A percentile compares a stretch with the other conserved stretches of the same genome.
These are phyloP conservation scores for Oreochromis aureus DNA, from an alignment of 2,113 vertebrate genomes.

Conservation along the genomic window DNA sequence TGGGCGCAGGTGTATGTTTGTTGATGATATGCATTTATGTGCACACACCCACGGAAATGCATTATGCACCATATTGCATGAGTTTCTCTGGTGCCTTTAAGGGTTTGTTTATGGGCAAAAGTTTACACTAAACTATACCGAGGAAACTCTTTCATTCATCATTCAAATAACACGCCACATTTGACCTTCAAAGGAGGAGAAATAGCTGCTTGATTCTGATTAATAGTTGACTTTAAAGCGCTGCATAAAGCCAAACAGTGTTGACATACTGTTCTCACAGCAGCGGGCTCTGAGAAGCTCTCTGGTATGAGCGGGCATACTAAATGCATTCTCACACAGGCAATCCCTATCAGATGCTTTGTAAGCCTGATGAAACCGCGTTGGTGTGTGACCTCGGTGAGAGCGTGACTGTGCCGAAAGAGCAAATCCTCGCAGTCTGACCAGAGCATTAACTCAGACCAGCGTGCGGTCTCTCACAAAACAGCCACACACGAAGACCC, in stretches of 20 bases:
- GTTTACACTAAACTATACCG: not conserved
- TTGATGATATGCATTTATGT: not conserved
- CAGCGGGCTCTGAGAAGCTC: not conserved
- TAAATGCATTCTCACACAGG: slow-evolving; percentile 8
- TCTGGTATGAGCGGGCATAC: not conserved
- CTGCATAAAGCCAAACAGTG: not conserved
- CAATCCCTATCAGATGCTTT: slow-evolving; percentile 27
- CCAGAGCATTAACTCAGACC: not conserved
- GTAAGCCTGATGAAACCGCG: slow-evolving; percentile 13
- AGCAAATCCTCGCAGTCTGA: slow-evolving; percentile 11
- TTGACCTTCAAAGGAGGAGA: slow-evolving; percentile 1
- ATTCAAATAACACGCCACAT: not conserved
- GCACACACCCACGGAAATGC: not conserved
- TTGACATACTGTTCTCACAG: slow-evolving; percentile 18
- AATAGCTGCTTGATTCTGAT: not conserved
- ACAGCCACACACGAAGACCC: not conserved
- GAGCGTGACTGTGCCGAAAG: not conserved
- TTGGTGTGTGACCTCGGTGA: not conserved
- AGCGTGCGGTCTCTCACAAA: not conserved
- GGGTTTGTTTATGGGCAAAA: not conserved
- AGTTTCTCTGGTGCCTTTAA: not conserved
- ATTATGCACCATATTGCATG: not conserved
- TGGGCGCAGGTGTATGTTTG: not conserved
- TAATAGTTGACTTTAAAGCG: slow-evolving; percentile 6
- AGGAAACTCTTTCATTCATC: not conserved